Percentiles rank a stretch among this genome's conserved stretches.
Conservation (phyloP, 2,113 vertebrate species). For the Sturnus vulgaris region DNA sequence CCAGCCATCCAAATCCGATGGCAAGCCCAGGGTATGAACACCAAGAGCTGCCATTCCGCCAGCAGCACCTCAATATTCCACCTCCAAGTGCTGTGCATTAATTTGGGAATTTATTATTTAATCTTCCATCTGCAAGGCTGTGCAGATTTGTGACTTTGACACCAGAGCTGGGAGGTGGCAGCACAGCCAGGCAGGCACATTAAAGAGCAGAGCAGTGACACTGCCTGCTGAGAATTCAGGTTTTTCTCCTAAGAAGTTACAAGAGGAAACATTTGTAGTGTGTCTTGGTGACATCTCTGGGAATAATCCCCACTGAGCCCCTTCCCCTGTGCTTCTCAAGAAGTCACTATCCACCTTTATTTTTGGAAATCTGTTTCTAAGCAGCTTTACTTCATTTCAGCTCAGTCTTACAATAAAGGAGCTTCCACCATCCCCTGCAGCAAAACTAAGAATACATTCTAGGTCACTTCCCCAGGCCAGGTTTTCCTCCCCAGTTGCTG, state of each 20-base stretch:
- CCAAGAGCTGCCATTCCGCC: not conserved
- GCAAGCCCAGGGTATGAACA: not conserved
- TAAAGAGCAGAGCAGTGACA: not conserved
- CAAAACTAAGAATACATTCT: not conserved
- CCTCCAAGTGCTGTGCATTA: not conserved
- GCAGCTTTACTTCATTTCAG: not conserved
- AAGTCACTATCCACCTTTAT: not conserved
- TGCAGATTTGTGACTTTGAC: not conserved
- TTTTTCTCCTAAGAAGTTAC: not conserved
- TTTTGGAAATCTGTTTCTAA: constrained; percentile 5
- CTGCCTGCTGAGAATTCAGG: not conserved
- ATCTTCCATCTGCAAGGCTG: not conserved
- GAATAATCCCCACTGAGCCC: constrained; percentile 19
- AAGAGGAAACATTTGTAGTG: not conserved
- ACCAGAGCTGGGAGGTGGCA: not conserved
- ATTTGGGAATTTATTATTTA: not conserved
- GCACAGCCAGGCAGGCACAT: constrained; percentile 4
- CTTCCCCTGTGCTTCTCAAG: not conserved
- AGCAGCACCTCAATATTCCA: not conserved
- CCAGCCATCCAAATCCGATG: not conserved
- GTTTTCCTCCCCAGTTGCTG: not conserved
- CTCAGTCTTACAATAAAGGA: not conserved
- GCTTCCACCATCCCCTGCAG: not conserved
- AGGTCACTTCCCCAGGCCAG: not conserved
- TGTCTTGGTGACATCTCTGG: not conserved